Base-by-base conservation (phyloP, 2,113 vertebrate species). In the Pionites leucogaster region DNA sequence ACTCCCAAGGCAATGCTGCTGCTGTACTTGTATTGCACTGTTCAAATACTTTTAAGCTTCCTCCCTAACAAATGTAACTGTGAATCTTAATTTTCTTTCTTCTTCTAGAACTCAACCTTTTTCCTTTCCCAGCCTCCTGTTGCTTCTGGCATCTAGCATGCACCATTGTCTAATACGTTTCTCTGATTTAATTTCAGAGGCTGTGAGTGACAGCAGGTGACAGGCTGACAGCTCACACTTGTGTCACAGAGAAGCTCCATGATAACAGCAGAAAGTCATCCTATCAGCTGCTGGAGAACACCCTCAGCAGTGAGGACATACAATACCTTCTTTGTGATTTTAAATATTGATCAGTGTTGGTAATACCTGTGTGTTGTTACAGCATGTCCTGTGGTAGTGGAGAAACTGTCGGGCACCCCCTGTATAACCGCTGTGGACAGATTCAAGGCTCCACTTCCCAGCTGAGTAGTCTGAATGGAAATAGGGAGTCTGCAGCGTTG, bases 301-400 rank as follows among this genome's bases (percentile, higher is more conserved):
- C 78, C 47, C 75, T 37, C n/a, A 31, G 23, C 44, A 55, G 23
- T 28, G 57, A 85, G 47, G 91, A 92, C 53, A 95, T 80, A 72
- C 90, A 94, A 82, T 85, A 93, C 92, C 65, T 71, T 67, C 86
- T 57, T 76, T 29, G 59, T 84, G 28, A 90, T 91, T 95, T 97
- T 89, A 96, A 97, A 96, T 95, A 96, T 97, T 97, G 95, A 97
- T 95, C 92, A 91, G 79, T 37, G 35, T 59, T 92, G 88, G 79
- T 81, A 72, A 18, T 60, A 70, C 46, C 63, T 68, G 33, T 39
- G 16, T 6, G 8, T 24, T 79, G 57, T 37, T 92, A 64, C 50
- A 37, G 74, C 87, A 97, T 98, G 96, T 97, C 96, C 72, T 50
- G 52, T 24, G 62, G 59, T 20, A 78, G 81, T 1, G 25, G 46